A percentile compares a stretch with the other conserved stretches of the same genome.
These are phyloP conservation scores for Gallinago jamesoni DNA, from an alignment of 2,113 vertebrate genomes.

Conservation along the genomic window DNA sequence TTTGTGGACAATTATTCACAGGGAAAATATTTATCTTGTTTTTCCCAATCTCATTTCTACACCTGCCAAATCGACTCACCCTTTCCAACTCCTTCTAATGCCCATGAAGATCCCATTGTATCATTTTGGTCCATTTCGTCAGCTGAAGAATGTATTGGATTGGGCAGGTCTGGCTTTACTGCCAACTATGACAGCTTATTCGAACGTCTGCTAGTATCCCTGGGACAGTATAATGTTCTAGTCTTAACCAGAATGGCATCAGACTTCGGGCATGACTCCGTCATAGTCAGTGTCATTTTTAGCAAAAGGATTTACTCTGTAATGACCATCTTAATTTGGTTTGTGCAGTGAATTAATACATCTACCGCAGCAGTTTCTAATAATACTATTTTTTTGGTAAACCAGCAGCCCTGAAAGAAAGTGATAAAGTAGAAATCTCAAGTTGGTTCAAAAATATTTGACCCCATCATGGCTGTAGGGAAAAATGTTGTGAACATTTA, in stretches of 20 bases:
- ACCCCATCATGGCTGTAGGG: neutral
- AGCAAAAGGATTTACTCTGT: neutral
- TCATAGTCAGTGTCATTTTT: neutral
- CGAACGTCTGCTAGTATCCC: neutral
- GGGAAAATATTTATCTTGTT: conserved; percentile 51
- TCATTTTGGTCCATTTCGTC: conserved; percentile 14
- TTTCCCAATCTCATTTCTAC: conserved; percentile 44
- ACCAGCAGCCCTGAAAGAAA: neutral
- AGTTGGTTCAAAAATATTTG: neutral
- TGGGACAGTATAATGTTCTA: conserved; percentile 24
- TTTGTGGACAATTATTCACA: conserved; percentile 43
- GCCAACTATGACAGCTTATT: conserved; percentile 30
- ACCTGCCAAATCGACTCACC: conserved; percentile 6
- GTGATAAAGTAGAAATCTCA: neutral
- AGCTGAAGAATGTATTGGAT: conserved; percentile 42
- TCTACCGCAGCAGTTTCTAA: neutral
- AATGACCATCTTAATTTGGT: neutral
- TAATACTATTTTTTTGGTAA: neutral
- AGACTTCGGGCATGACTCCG: neutral
- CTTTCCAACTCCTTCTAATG: conserved; percentile 42
- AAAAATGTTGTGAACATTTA: neutral
- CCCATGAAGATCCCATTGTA: conserved; percentile 47
- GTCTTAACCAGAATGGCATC: conserved; percentile 38
- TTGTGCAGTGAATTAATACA: neutral
- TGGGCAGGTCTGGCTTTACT: conserved; percentile 1